These are phyloP conservation scores for Melanostoma mellinum DNA, from an alignment of 2,888 invertebrate species.

Conservation along the genomic window DNA sequence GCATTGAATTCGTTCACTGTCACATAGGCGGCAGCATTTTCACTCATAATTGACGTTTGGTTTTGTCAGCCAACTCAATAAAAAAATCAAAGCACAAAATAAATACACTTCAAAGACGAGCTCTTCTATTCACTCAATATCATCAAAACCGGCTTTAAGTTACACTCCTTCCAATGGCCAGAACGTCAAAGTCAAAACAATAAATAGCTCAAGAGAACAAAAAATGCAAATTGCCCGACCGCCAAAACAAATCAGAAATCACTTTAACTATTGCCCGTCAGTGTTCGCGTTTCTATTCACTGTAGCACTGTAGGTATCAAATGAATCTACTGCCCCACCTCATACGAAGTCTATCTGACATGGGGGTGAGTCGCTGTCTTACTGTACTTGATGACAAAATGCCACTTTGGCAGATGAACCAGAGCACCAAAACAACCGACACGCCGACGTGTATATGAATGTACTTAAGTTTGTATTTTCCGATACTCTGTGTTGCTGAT, in stretches of 20 bases:
- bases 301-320: too few species aligned
- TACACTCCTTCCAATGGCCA: constrained; percentile 6
- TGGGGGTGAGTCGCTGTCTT: constrained; percentile 15
- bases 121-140: constrained; percentile 22
- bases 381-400: constrained; percentile 21
- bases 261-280: background rate
- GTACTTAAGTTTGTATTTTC: background rate
- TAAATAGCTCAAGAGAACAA: constrained; percentile 33
- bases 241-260: constrained; percentile 32
- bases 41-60: constrained; percentile 54
- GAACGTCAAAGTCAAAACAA: background rate
- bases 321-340: constrained; percentile 2
- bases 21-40: constrained; percentile 73
- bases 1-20: constrained; percentile 58
- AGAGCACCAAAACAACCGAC: background rate
- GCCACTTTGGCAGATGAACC: constrained; percentile 67
- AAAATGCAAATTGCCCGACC: constrained; percentile 43
- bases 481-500: constrained; percentile 35
- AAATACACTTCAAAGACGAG: constrained; percentile 3
- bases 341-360: background rate
- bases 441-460: background rate
- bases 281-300: too few species aligned
- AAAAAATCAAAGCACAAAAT: constrained; percentile 3
- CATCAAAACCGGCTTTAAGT: constrained; percentile 38
- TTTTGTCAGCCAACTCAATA: constrained; percentile 27